These are phyloP conservation scores for Euphydryas editha DNA, from an alignment of 2,888 invertebrate species.

Conservation along the genomic window DNA sequence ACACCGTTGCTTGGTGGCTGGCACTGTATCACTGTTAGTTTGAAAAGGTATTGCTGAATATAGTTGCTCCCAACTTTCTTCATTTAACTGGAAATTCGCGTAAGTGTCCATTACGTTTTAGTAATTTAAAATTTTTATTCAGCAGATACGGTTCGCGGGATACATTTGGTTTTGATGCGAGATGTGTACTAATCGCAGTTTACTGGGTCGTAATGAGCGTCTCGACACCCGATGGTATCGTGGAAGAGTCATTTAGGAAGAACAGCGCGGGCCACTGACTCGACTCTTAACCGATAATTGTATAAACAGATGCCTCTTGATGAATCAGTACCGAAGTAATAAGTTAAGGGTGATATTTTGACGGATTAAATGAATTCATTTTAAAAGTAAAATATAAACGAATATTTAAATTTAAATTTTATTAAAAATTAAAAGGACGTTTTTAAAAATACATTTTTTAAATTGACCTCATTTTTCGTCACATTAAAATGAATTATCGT, in stretches of 20 bases:
- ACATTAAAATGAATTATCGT: too few species aligned
- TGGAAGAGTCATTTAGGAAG: constrained; percentile 82
- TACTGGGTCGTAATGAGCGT: constrained; percentile 60
- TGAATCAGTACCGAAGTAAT: constrained; percentile 57
- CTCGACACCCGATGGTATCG: constrained; percentile 71
- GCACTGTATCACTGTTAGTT: constrained; percentile 57
- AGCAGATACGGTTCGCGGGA: neutral
- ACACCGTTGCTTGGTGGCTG: constrained; percentile 85
- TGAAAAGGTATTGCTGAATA: constrained; percentile 56
- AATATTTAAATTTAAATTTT: neutral
- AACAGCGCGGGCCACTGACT: constrained; percentile 80
- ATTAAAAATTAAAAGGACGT: too few species aligned
- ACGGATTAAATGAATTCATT: neutral
- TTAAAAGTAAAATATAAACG: neutral
- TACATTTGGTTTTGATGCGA: constrained; percentile 49
- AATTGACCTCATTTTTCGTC: too few species aligned
- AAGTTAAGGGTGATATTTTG: neutral
- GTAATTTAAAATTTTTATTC: neutral
- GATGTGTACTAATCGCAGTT: constrained; percentile 67
- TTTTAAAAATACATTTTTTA: too few species aligned
- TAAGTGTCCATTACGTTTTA: constrained; percentile 63
- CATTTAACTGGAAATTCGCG: constrained; percentile 63
- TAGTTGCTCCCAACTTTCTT: constrained; percentile 67
- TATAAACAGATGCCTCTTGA: constrained; percentile 80
- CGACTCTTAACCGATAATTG: constrained; percentile 80